Percentiles rank a stretch among this genome's conserved stretches.
These are phyloP conservation scores for Oryzias woworae DNA, from an alignment of 2,113 vertebrate genomes.

Conservation along the genomic window DNA sequence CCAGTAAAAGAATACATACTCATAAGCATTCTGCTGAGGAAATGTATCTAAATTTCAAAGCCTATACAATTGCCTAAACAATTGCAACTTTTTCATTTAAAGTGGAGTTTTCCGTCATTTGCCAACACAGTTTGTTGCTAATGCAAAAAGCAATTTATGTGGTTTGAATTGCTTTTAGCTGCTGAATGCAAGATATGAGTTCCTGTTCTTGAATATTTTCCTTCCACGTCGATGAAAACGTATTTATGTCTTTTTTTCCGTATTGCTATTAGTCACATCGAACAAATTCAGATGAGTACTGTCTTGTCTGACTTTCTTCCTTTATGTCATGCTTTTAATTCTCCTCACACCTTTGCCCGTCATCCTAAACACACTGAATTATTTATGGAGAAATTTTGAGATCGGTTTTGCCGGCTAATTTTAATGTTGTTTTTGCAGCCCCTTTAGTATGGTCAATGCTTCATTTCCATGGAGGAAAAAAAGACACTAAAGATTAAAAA, in stretches of 20 bases:
- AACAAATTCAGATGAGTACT: constrained; percentile 58
- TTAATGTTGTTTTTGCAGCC: constrained; percentile 24
- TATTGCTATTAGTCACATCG: constrained; percentile 66
- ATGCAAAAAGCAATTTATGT: constrained; percentile 57
- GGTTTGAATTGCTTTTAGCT: constrained; percentile 61
- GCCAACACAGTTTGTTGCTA: constrained; percentile 33
- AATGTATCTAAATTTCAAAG: constrained; percentile 52
- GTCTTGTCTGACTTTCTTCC: constrained; percentile 46
- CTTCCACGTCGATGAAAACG: constrained; percentile 58
- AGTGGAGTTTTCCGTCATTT: constrained; percentile 43
- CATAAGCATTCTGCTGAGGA: constrained; percentile 33
- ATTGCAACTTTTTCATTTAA: constrained; percentile 36
- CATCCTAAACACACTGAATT: constrained; percentile 31
- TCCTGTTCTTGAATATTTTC: constrained; percentile 59
- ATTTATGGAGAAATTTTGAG: too few species aligned
- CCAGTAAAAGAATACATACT: background rate
- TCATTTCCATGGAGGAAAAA: constrained; percentile 12
- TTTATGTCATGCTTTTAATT: constrained; percentile 10
- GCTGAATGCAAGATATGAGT: constrained; percentile 66
- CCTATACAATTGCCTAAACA: constrained; percentile 42
- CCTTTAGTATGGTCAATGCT: constrained; percentile 2
- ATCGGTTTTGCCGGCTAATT: constrained; percentile 29
- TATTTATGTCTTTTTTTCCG: constrained; percentile 58
- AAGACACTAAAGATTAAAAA: constrained; percentile 36
- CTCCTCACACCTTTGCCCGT: constrained; percentile 12